Base-by-base conservation (phyloP, 2,888 invertebrate genomes). In the Heliothis peltigera region DNA sequence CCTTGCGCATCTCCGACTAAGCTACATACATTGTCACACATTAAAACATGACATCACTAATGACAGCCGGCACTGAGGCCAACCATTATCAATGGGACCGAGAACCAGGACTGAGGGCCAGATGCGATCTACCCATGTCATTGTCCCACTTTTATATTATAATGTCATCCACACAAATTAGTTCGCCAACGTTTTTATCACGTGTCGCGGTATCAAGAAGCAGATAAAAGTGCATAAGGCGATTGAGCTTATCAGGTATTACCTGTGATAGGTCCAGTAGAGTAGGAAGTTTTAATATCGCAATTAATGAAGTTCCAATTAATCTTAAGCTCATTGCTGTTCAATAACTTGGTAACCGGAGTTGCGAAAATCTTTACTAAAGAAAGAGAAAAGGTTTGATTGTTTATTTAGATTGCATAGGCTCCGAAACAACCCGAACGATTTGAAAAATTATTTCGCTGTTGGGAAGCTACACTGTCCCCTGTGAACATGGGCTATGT, bases 41-140 rank as follows among this genome's bases (percentile, higher is more conserved):
- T 75, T 77, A 71, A 75, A 80, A 65, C 61, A 80, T 80, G 81
- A 79, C 81, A 72, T 77, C 78, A 78, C 43, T 69, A 51, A 64
- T 46, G 25, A 47, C 19, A 12, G 48, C 35, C 42, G 17, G 25
- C 28, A 22, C 17, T 63, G 54, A 64, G 63, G 79, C 43, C 42
- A 48, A 55, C 62, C 55, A 55, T 64, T 66, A 74, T 73, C 68
- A 67, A 52, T 63, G 25, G 17, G 64, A 64, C 17, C 6, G 42
- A 19, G 22, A 52, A 61, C 59, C 39, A 54, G n/a, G n/a, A n/a
- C n/a, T n/a, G n/a, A n/a, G n/a, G n/a, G 46, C 19, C 39, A 48
- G 49, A 65, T 69, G 49, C 28, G 69, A 75, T 69, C 61, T 58
- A 44, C 70, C 28, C 47, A 35, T 75, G 66, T 70, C 74, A 68